Evolutionary conservation across 2,888 invertebrate genomes (phyloP), one percentile per base, ranked within the genome.

Genomic region (Machimus rusticus): DNA sequence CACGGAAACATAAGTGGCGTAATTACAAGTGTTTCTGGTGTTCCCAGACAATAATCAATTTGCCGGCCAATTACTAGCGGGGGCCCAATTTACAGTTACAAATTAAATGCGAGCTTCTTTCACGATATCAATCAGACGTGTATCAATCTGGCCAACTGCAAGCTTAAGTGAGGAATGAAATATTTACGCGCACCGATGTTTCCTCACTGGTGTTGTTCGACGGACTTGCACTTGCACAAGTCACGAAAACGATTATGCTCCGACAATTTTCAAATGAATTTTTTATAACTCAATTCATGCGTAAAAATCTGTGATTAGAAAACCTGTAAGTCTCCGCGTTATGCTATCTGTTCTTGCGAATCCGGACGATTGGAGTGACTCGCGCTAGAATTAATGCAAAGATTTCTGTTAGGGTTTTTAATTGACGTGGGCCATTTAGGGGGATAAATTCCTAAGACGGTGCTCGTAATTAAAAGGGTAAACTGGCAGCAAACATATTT

Each of bases 401-500:
- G n/a, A 37, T 19, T 74, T 34, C 19, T n/a, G 8, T 37, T 16
- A 76, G 28, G 37, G 39, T 37, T 76, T n/a, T 76, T 76, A 76
- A 76, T 76, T 76, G 76, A 76, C 76, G 9, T 76, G 39, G 76
- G 76, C 8, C 39, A 76, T 76, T 19, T 76, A 76, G n/a, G 39
- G 39, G 76, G 39, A 76, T 76, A 37, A 37, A 76, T 28, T 74
- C 74, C 74, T 74, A 74, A 23, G 37, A 16, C 12, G 19, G 34
- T 39, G 39, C 76, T 76, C 8, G n/a, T 57, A 34, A 34, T 94
- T 96, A 98, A 93, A 98, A 98, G 90, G 99, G 99, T 92, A 99
- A 95, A 93, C 97, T 98, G 92, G 98, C 96, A 91, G 97, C 97
- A 93, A 98, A 99, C 97, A 98, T 97, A 92, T 97, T 98, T 93